These are phyloP conservation scores for Tryphoninae sp. DNA, from an alignment of 2,888 invertebrate species.

Conservation along the genomic window DNA sequence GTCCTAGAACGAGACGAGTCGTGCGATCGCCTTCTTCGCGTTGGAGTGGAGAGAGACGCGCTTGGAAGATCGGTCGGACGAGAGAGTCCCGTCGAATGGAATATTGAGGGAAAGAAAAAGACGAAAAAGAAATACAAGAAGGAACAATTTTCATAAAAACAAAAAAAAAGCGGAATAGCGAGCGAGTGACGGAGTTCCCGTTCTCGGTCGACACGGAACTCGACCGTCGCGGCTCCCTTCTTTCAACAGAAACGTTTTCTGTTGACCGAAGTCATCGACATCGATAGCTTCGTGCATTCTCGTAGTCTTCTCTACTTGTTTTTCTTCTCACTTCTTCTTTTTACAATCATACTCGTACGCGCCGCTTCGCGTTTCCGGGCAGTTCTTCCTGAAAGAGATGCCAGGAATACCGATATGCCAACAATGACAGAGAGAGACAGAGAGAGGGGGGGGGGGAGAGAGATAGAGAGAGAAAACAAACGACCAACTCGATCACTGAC, in stretches of 20 bases:
- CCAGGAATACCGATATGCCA: background rate
- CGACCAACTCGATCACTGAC: background rate
- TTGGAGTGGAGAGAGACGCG: constrained; percentile 27
- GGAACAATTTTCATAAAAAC: constrained; percentile 4
- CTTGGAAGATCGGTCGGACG: constrained; percentile 43
- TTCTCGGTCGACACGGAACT: constrained; percentile 52
- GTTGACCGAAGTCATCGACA: constrained; percentile 33
- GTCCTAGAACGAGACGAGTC: constrained; percentile 73
- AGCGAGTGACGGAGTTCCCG: constrained; percentile 33
- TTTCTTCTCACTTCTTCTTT: background rate
- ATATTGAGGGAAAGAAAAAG: constrained; percentile 24
- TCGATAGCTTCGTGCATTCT: background rate
- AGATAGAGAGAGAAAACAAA: constrained; percentile 16
- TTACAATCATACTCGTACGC: background rate
- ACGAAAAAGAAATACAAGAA: background rate
- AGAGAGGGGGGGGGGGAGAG: no score
- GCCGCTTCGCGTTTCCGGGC: constrained; percentile 33
- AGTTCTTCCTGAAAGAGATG: constrained; percentile 38
- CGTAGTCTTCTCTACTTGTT: background rate
- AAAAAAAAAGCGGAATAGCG: constrained; percentile 32
- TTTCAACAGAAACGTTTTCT: constrained; percentile 29
- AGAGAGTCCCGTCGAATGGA: constrained; percentile 49
- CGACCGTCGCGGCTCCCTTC: constrained; percentile 1
- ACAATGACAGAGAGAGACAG: background rate
- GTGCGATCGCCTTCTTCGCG: constrained; percentile 22